Evolutionary conservation across 2,113 vertebrate genomes (phyloP), one percentile per base, ranked within the genome.

Genomic region (Neolamprologus sp.): DNA sequence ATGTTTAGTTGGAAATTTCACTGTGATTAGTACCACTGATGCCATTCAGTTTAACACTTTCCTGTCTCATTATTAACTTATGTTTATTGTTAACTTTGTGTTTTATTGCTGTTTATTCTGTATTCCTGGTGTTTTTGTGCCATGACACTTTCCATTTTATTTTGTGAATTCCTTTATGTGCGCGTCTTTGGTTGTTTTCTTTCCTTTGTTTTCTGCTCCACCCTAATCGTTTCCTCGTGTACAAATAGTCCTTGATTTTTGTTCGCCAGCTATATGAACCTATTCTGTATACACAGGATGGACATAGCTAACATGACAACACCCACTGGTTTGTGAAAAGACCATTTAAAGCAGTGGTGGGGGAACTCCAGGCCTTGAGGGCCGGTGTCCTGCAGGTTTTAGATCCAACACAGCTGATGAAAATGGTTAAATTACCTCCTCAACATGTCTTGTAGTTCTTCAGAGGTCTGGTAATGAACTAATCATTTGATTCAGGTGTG

Each of bases 341-440:
- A 14, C 65, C 35, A 63, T 33, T 19, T 4, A 60, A 60, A 60
- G 9, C 51, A 21, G 53, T 11, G 53, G 23, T 55, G 4, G 53
- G 11, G 53, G 2, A 7, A 55, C 6, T 28, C 54, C 55, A 16
- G 1, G 55, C 23, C 55, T 16, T 0, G 13, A 16, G 0, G 13
- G 13, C 2, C 14, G 0, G 57, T 58, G 26, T 58, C 26, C 14
- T 31, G 0, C 0, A 60, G 57, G 14, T 31, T 31, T 31, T 58
- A 58, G 57, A 31, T 58, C 26, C 55, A 58, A 28, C 55, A 58
- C 13, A 58, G 23, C 55, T 58, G 26, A 58, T 9, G 1, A 0
- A 58, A 28, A 58, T 28, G 13, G 26, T 1, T 58, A 58, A 58
- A 58, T 28, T 3, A 58, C 55, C 3, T 23, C 53, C 53, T 23